phyloP scores from a whole-genome alignment of 2,113 vertebrate species.

The Noctilio leporinus region DNA sequence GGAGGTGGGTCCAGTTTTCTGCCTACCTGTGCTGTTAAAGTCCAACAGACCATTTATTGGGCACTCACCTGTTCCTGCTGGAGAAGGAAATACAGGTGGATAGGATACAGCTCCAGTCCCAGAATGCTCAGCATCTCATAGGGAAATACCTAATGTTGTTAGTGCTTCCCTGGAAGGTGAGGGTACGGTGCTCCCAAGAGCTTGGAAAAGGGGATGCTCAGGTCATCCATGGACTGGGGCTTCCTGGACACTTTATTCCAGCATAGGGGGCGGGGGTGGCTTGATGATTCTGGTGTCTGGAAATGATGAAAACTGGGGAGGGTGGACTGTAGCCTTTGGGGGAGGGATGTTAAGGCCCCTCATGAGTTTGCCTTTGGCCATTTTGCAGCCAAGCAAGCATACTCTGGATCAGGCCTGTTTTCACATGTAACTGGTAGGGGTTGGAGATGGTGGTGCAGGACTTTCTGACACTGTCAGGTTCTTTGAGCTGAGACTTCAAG shows the following conservation, averaged over 20 bases:
- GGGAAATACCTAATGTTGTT: not conserved
- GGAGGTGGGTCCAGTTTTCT: not conserved
- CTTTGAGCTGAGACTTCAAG: not conserved
- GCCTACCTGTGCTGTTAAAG: not conserved
- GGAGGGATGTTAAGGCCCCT: not conserved
- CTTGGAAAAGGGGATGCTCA: not conserved
- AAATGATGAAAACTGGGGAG: not conserved
- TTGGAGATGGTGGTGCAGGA: not conserved
- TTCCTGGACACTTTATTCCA: not conserved
- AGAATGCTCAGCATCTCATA: not conserved
- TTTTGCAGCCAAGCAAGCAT: not conserved
- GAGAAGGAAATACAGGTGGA: not conserved
- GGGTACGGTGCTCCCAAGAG: not conserved
- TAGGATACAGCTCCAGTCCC: not conserved
- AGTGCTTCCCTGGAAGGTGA: not conserved
- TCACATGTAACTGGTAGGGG: not conserved
- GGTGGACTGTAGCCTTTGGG: not conserved
- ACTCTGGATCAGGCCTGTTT: not conserved
- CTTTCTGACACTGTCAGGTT: not conserved
- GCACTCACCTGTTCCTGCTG: not conserved
- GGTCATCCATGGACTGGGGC: accelerated
- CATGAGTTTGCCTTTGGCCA: not conserved
- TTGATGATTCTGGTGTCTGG: not conserved
- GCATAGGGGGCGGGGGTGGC: not conserved
- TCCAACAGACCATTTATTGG: not conserved